Base-by-base conservation (phyloP, 2,888 invertebrate genomes). In the Tinea trinotella region DNA sequence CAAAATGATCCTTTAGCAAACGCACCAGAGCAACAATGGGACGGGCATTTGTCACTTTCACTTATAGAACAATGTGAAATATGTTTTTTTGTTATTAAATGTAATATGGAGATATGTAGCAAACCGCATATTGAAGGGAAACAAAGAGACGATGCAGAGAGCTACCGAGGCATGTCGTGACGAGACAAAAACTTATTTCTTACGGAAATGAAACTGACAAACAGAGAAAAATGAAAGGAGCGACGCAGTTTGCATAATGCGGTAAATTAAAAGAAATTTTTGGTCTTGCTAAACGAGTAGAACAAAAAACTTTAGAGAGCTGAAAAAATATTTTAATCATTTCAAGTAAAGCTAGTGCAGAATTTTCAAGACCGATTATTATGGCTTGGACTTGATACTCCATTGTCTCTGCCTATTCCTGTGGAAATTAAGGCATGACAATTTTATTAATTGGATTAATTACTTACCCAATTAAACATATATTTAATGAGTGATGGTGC, bases 221-320 rank as follows among this genome's bases (percentile, higher is more conserved):
- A 70, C 67, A 64, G 67, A 68, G 71, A 72, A 75, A 75, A 76
- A 77, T 71, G 73, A 72, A 72, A 74, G 69, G 67, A 71, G 76
- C 73, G 71, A 66, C 70, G 65, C 69, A 61, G 74, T 71, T 78
- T 76, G 74, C 75, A 75, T 76, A 75, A 74, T 70, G 75, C 76
- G 74, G 74, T 71, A 81, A 80, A 83, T 81, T 78, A 76, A 78
- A 59, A 73, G 64, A 69, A 67, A 73, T 77, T 74, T 77, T 78
- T 75, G 68, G 65, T 67, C 68, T 64, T 67, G 67, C 68, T 76
- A 72, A 74, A 70, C 65, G 65, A 64, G 59, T 58, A 62, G 64
- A 64, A 64, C 64, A 62, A 54, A 44, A 24, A 48, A 50, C 22
- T 3, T 12, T 50, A 50, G 18, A 46, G 46, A 44, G n/a, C 1